phyloP scores from a whole-genome alignment of 1,140 invertebrate species.

The Pinna nobilis region DNA sequence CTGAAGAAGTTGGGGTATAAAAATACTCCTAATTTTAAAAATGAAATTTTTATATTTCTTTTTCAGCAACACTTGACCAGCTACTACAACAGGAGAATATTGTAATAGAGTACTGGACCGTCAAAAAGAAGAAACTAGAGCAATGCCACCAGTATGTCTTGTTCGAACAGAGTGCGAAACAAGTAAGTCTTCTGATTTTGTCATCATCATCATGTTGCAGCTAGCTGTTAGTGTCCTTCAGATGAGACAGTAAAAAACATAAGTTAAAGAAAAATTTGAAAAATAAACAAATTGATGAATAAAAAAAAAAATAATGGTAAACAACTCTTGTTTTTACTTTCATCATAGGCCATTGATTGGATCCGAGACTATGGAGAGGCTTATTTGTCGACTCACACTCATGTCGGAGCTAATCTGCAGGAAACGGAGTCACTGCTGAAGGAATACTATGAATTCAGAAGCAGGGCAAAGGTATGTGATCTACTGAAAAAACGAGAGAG shows the following conservation, averaged over 20 bases:
- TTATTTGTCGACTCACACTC: constrained; percentile 87
- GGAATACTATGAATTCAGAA: constrained; percentile 94
- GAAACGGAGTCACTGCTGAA: constrained; percentile 88
- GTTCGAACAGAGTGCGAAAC: constrained; percentile 75
- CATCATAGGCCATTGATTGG: constrained; percentile 89
- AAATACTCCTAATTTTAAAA: too few relatives aligned
- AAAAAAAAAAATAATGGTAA: too few relatives aligned
- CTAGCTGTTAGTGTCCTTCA: not conserved
- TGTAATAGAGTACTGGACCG: constrained; percentile 96
- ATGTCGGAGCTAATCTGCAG: constrained; percentile 83
- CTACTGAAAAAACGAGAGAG: too few relatives aligned
- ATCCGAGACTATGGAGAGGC: constrained; percentile 94
- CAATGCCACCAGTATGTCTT: constrained; percentile 96
- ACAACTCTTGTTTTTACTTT: not conserved
- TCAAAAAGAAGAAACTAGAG: constrained; percentile 95
- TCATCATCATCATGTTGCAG: too few relatives aligned
- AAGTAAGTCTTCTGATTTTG: constrained; percentile 67
- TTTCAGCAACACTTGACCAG: constrained; percentile 89
- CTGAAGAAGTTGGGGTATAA: too few relatives aligned
- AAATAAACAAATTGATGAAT: too few relatives aligned
- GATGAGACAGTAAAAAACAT: not conserved
- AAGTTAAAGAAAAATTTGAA: too few relatives aligned
- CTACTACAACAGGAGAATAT: constrained; percentile 95
- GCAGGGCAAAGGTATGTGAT: constrained; percentile 83
- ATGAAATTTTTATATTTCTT: not conserved